A percentile compares a stretch with the other conserved stretches of the same genome.
phyloP scores from a whole-genome alignment of 2,113 vertebrate genomes.

The Xenus cinereus region DNA sequence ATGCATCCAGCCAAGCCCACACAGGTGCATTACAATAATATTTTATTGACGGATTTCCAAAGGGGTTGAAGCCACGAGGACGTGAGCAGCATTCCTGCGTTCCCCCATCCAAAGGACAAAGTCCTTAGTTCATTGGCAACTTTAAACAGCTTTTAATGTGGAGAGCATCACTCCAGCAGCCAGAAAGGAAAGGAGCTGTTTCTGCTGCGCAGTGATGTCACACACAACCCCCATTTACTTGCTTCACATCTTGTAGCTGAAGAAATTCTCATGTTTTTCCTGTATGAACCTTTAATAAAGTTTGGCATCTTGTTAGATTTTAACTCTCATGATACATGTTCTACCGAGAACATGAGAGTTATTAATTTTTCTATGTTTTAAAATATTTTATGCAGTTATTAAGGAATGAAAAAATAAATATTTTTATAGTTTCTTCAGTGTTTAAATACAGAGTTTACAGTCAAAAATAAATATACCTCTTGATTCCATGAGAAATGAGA shows the following conservation, averaged over 20 bases:
- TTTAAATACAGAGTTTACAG: constrained; percentile 3
- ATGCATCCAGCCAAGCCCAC: not conserved
- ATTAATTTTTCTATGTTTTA: not conserved
- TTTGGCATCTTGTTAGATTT: not conserved
- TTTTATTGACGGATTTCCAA: not conserved
- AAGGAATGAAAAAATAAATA: not conserved
- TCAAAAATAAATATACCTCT: constrained; percentile 40
- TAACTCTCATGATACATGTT: not conserved
- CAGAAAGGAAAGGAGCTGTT: not conserved
- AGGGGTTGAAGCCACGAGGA: not conserved
- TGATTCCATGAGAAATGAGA: constrained; percentile 33
- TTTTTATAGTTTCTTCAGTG: constrained; percentile 36
- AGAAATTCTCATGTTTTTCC: not conserved
- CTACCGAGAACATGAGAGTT: not conserved
- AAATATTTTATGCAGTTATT: not conserved
- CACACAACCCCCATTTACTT: not conserved
- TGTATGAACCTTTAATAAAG: not conserved
- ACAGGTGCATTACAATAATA: not conserved
- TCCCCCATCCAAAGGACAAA: not conserved
- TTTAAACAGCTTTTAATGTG: not conserved
- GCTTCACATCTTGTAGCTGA: not conserved
- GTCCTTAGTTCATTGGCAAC: not conserved
- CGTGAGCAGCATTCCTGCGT: not conserved
- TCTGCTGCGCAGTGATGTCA: not conserved
- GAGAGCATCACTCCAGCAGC: not conserved